phyloP scores from a whole-genome alignment of 2,888 invertebrate genomes.

The Pandemis heparana region DNA sequence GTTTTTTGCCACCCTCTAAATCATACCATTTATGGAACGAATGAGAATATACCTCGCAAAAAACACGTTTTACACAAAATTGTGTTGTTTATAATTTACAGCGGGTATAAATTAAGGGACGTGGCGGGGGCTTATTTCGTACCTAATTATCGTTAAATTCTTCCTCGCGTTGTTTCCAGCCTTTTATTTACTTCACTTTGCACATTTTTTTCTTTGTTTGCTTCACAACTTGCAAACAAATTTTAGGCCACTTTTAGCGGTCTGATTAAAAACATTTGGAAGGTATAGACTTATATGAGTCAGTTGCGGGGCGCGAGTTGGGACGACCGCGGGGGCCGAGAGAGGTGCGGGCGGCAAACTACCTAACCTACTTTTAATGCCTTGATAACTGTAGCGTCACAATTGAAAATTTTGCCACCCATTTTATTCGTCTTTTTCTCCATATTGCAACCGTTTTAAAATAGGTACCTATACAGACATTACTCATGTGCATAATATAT shows the following conservation, averaged over 20 bases:
- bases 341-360: no score
- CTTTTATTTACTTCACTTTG: neutral
- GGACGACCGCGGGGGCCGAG: no score
- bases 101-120: constrained; percentile 8
- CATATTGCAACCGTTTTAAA: neutral
- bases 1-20: constrained; percentile 35
- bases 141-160: constrained; percentile 15
- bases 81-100: constrained; percentile 33
- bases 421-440: no score
- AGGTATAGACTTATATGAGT: no score
- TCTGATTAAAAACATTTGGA: no score
- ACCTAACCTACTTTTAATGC: no score
- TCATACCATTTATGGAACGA: constrained; percentile 25
- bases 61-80: constrained; percentile 19
- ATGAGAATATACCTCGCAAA: constrained; percentile 29
- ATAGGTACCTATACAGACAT: neutral
- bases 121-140: constrained; percentile 1
- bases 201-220: neutral
- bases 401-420: no score
- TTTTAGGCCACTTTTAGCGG: no score
- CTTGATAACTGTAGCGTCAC: no score
- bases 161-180: neutral
- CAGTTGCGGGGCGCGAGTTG: no score
- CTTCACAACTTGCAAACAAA: no score
- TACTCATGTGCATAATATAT: neutral